phyloP scores from a whole-genome alignment of 2,797 vertebrate genomes.

The Mus spretus region DNA sequence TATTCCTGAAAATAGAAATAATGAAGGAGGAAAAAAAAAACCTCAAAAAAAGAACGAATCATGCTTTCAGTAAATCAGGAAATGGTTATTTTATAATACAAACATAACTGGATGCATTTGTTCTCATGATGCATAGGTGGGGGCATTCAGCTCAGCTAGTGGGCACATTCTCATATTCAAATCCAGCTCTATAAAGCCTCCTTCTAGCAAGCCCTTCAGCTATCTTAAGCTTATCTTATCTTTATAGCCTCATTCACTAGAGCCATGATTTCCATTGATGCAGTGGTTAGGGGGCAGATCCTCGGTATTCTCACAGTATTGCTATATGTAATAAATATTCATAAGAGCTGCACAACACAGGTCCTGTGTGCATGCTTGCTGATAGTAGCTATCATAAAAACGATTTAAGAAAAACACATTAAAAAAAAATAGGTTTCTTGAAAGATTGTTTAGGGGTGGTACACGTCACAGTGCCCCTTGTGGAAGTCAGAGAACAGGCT shows the following conservation, averaged over 20 bases:
- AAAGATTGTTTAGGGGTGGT: not conserved
- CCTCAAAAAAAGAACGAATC: not conserved
- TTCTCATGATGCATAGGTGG: not conserved
- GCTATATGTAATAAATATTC: not conserved
- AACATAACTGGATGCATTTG: not conserved
- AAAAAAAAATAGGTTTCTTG: not conserved
- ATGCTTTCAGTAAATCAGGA: constrained; percentile 26
- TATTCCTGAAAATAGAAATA: constrained; percentile 51
- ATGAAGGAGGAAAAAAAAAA: constrained; percentile 3
- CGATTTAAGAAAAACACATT: constrained; percentile 23
- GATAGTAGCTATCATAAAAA: constrained; percentile 26
- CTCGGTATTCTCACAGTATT: not conserved
- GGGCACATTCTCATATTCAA: not conserved
- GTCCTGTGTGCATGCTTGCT: not conserved
- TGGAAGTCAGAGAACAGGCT: not conserved
- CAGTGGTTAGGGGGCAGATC: not conserved
- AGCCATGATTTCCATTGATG: not conserved
- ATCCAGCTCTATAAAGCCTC: not conserved
- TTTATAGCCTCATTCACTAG: not conserved
- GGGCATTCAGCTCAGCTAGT: not conserved
- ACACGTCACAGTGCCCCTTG: not conserved
- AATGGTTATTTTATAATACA: not conserved
- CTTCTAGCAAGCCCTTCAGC: not conserved
- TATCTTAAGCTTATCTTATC: not conserved
- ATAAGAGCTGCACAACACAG: not conserved